Evolutionary conservation across 2,113 vertebrate species (phyloP).

Genomic region (Hippocampus comes): DNA sequence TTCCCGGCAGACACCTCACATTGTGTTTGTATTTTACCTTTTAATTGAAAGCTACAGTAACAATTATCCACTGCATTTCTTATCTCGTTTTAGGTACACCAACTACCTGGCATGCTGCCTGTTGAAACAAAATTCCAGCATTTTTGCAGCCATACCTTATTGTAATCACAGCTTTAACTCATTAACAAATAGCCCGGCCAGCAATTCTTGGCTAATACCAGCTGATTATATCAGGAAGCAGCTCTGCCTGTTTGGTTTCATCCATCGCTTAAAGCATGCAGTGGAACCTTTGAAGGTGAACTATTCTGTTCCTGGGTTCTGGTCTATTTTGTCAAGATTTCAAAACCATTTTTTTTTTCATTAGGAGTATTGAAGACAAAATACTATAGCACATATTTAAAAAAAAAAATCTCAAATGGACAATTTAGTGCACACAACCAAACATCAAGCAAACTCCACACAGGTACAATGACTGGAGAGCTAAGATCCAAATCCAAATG

Average conservation of each 20-base stretch:
- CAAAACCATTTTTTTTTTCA: not conserved
- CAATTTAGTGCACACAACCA: too few species aligned
- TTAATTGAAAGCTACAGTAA: not conserved
- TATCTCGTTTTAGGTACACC: slow-evolving; percentile 19
- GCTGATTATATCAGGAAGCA: not conserved
- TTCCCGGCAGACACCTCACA: not conserved
- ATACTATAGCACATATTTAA: not conserved
- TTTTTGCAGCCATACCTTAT: not conserved
- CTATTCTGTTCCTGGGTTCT: too few species aligned
- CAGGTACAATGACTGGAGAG: too few species aligned
- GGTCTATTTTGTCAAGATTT: slow-evolving; percentile 1
- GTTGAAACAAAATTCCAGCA: slow-evolving; percentile 25
- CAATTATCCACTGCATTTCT: slow-evolving; percentile 11
- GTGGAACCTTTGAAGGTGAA: not conserved
- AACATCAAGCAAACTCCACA: too few species aligned
- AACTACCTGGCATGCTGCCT: slow-evolving; percentile 14
- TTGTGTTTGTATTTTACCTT: not conserved
- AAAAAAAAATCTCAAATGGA: too few species aligned
- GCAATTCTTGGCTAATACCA: not conserved
- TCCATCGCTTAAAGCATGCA: not conserved
- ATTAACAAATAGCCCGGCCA: not conserved
- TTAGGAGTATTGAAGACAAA: not conserved
- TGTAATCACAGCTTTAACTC: not conserved
- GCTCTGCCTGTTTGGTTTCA: slow-evolving; percentile 1
- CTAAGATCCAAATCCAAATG: too few species aligned